Conservation (phyloP, 2,888 invertebrate genomes). For the Buathra laborator region DNA sequence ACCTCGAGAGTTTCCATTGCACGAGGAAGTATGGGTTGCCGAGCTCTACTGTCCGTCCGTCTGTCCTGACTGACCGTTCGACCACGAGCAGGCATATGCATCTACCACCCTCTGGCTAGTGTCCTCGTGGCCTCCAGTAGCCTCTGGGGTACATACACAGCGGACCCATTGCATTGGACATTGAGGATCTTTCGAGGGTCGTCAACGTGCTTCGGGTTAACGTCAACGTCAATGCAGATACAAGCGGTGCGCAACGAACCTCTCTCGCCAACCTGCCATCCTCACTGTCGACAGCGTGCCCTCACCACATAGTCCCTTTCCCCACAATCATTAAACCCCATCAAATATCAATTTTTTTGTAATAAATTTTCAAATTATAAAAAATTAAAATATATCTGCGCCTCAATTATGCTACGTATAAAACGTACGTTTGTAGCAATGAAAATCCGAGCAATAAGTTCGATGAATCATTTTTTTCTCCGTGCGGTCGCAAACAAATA, state of each 20-base stretch:
- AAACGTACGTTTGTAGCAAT: background rate
- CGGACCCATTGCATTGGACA: constrained; percentile 72
- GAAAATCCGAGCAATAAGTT: background rate
- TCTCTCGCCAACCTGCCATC: constrained; percentile 13
- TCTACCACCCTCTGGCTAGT: background rate
- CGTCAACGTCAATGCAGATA: constrained; percentile 71
- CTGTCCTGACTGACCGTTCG: background rate
- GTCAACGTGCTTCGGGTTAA: constrained; percentile 69
- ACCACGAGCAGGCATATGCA: constrained; percentile 25
- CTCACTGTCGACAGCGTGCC: constrained; percentile 3
- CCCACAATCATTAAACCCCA: background rate
- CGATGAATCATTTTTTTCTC: background rate
- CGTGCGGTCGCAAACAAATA: background rate
- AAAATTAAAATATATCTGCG: no score
- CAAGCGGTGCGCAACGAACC: constrained; percentile 20
- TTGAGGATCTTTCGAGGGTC: constrained; percentile 71
- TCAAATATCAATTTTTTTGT: background rate
- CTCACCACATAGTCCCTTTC: background rate
- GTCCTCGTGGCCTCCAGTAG: constrained; percentile 26
- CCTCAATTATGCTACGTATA: no score
- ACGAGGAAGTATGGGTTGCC: constrained; percentile 45
- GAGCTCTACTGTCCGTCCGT: constrained; percentile 30
- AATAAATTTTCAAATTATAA: no score
- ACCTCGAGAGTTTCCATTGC: constrained; percentile 54
- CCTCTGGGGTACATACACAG: constrained; percentile 40